Conservation (phyloP, 2,113 vertebrate species). For the Chlorodrepanis virens region DNA sequence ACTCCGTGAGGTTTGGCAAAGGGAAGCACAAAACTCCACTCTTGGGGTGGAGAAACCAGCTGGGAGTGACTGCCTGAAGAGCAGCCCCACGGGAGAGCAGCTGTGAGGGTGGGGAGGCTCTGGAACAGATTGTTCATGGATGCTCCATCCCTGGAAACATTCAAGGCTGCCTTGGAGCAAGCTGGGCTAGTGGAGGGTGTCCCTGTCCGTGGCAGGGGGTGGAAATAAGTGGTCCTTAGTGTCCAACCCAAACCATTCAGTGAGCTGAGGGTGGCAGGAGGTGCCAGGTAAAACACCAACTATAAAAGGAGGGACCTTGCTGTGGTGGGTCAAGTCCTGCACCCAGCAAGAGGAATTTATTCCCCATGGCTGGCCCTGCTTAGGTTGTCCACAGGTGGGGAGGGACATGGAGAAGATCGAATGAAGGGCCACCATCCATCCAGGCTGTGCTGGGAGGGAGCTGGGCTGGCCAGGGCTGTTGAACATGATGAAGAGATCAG, state of each 20-base stretch:
- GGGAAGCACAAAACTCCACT: neutral
- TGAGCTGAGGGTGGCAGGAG: neutral
- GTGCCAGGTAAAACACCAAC: fast-evolving
- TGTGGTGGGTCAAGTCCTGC: neutral
- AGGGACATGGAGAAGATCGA: neutral
- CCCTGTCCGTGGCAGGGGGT: neutral
- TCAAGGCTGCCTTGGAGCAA: neutral
- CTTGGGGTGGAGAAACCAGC: neutral
- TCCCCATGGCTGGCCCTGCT: neutral
- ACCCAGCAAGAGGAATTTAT: neutral
- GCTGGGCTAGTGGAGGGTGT: fast-evolving
- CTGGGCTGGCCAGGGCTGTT: neutral
- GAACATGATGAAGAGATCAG: neutral
- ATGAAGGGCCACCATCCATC: neutral
- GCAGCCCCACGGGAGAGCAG: neutral
- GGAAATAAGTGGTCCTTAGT: neutral
- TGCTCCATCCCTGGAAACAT: neutral
- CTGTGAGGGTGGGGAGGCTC: neutral
- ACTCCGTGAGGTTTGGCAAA: neutral
- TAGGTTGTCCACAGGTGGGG: neutral
- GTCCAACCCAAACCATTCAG: neutral
- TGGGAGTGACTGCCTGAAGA: neutral
- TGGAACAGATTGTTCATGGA: too few relatives aligned
- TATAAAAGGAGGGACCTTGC: neutral
- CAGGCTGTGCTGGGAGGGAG: neutral